Evolutionary conservation across 2,888 invertebrate species (phyloP).

Genomic region (Drosophila hamatofila): DNA sequence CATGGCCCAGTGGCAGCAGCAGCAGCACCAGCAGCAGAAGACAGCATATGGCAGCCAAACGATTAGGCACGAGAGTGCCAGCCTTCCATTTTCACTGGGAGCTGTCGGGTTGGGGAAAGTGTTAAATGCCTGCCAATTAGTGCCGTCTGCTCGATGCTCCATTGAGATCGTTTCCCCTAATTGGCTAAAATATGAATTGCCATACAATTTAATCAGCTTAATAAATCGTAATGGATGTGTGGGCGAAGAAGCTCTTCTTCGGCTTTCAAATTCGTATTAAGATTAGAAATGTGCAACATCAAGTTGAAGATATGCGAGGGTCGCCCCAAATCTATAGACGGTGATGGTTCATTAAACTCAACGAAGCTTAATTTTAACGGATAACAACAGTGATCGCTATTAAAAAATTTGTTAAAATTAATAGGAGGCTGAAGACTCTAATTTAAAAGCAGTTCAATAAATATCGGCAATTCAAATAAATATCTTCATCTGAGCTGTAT

Average conservation of each 20-base stretch:
- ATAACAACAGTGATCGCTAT: not conserved
- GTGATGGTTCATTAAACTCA: not conserved
- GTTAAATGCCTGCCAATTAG: conserved; percentile 81
- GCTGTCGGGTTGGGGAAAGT: conserved; percentile 51
- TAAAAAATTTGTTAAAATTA: not conserved
- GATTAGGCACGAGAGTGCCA: conserved; percentile 60
- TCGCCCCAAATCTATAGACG: not conserved
- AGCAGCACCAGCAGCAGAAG: conserved; percentile 22
- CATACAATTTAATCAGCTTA: conserved; percentile 54
- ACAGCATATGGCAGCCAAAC: conserved; percentile 30
- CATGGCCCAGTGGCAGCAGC: conserved; percentile 49
- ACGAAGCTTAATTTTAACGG: not conserved
- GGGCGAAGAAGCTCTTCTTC: conserved; percentile 7
- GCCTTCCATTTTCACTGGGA: conserved; percentile 55
- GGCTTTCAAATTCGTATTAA: conserved; percentile 6
- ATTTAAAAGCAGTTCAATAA: not conserved
- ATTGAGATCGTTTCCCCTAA: conserved; percentile 63
- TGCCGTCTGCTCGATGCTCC: conserved; percentile 57
- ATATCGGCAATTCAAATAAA: not conserved
- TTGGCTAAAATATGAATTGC: conserved; percentile 79
- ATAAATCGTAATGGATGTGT: conserved; percentile 49
- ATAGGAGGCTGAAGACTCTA: not conserved
- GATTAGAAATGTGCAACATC: not conserved
- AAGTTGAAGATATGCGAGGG: not conserved
- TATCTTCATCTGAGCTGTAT: not conserved